These are phyloP conservation scores for Mastomys coucha DNA, from an alignment of 2,113 vertebrate species.

Conservation along the genomic window DNA sequence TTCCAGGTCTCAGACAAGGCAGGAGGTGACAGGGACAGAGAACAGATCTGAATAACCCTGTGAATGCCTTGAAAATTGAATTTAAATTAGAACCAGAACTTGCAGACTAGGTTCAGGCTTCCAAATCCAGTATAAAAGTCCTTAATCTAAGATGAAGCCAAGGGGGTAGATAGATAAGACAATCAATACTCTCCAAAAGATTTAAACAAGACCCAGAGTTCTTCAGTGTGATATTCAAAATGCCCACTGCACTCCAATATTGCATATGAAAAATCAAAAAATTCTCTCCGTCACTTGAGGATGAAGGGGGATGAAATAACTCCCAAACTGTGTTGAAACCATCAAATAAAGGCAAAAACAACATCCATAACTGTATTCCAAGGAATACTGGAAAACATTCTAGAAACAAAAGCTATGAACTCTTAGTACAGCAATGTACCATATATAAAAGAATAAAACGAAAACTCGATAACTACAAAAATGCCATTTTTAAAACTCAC, in stretches of 20 bases:
- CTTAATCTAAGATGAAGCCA: background rate
- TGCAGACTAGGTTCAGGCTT: background rate
- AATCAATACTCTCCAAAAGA: background rate
- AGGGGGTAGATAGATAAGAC: background rate
- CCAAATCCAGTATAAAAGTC: background rate
- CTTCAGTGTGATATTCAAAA: background rate
- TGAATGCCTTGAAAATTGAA: background rate
- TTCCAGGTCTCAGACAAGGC: background rate
- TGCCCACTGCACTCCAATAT: background rate
- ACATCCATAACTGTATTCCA: background rate
- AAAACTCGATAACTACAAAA: background rate
- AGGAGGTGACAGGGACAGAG: background rate
- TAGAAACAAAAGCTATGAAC: background rate
- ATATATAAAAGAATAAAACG: background rate
- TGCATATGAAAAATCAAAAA: background rate
- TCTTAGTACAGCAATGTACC: background rate
- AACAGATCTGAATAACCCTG: background rate
- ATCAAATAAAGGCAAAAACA: conserved; percentile 1
- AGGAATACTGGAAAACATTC: conserved; percentile 7
- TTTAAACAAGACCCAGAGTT: background rate
- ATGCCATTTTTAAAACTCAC: background rate
- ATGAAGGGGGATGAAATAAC: background rate
- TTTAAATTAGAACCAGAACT: conserved; percentile 39
- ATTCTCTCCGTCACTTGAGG: background rate
- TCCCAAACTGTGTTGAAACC: background rate